Percentiles rank a stretch among this genome's conserved stretches.
These are phyloP conservation scores for Lasioglossum lativentre DNA, from an alignment of 2,888 invertebrate species.

Conservation along the genomic window DNA sequence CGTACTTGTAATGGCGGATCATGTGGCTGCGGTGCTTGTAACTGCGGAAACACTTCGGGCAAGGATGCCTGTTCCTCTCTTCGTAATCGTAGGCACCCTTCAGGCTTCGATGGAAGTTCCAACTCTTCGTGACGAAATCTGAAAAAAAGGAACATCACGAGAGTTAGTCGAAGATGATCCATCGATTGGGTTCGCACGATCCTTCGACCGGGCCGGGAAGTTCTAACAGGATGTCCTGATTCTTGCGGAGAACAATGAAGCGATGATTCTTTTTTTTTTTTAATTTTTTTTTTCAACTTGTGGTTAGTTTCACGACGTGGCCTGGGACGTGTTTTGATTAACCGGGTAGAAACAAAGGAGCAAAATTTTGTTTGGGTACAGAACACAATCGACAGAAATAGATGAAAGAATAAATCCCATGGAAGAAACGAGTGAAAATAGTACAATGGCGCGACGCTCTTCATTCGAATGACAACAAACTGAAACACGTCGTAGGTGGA, in stretches of 20 bases:
- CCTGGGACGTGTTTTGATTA: not conserved
- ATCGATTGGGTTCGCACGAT: not conserved
- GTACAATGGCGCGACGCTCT: not conserved
- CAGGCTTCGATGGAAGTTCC: not conserved
- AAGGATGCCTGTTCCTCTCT: constrained; percentile 80
- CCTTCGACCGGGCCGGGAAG: not conserved
- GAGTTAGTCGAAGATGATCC: constrained; percentile 45
- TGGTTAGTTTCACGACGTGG: constrained; percentile 1
- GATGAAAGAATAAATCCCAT: not conserved
- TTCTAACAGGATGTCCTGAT: constrained; percentile 8
- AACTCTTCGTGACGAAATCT: constrained; percentile 35
- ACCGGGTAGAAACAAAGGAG: not conserved
- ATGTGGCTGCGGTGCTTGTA: constrained; percentile 88
- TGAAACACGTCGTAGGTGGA: constrained; percentile 22
- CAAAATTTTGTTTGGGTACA: not conserved
- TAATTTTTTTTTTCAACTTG: not conserved
- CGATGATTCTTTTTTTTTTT: not conserved
- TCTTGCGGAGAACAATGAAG: not conserved
- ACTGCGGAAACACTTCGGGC: constrained; percentile 86
- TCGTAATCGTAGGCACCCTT: constrained; percentile 25
- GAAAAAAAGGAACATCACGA: constrained; percentile 59
- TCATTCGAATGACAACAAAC: not conserved
- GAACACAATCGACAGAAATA: not conserved
- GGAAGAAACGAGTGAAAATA: not conserved
- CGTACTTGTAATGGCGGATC: constrained; percentile 86